Base-by-base conservation (phyloP, 2,797 vertebrate genomes). In the Anniella stebbinsi region DNA sequence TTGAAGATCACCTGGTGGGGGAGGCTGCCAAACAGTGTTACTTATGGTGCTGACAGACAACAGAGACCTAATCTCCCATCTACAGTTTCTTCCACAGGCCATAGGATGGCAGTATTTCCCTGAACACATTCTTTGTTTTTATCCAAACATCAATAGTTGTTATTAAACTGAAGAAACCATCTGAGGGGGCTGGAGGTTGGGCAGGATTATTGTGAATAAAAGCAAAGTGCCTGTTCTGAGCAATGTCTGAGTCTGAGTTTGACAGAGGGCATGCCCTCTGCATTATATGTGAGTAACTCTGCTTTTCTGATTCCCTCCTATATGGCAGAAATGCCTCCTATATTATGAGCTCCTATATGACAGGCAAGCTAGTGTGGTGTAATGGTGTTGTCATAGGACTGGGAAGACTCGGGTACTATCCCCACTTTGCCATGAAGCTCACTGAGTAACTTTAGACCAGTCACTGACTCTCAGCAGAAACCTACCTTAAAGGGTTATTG, bases 141-240 rank as follows among this genome's bases (percentile, higher is more conserved):
- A 76, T 45, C 73, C 54, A 82, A 63, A 75, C 57, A 72, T 73
- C 87, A 82, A 73, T 3, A 82, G 25, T 82, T n/a, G 30, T 60
- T 84, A 30, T 67, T 77, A 77, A 67, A 2, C 57, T 63, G 30
- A 51, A 84, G 41, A 60, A 30, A 36, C n/a, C n/a, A 60, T 48
- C 10, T 8, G 30, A 88, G 2, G 48, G 7, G 36, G 2, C 66
- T 83, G 57, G 69, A 81, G 67, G 28, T 70, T 72, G 9, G 36
- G 51, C 38, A 38, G 67, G 11, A 75, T 25, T 82, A 75, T 25
- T 82, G 28, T 82, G 80, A 73, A 63, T 63, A n/a, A 57, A 57
- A 45, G 3, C 48, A 48, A 10, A 73, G 28, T 63, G 69, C 41
- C 28, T 45, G 11, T 60, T 66, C 21, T n/a, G 12, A 82, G 18